These are phyloP conservation scores for Leptonema lineaticorne DNA, from an alignment of 1,140 invertebrate genomes.

Conservation along the genomic window DNA sequence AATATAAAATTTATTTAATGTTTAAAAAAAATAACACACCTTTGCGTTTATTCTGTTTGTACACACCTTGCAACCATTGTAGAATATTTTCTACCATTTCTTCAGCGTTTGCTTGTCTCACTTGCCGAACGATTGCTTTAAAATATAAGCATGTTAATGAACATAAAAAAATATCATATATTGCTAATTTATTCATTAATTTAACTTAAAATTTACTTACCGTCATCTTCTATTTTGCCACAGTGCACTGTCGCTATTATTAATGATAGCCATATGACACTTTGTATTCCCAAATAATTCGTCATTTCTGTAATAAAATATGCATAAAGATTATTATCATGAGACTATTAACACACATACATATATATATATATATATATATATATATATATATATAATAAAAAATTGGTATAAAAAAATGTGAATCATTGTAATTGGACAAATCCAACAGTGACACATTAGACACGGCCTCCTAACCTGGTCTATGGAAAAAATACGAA, in stretches of 20 bases:
- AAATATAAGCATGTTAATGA: too few relatives aligned
- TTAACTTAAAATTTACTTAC: neutral
- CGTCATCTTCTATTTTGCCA: neutral
- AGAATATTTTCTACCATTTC: constrained; percentile 71
- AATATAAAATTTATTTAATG: neutral
- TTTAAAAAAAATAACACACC: constrained; percentile 48
- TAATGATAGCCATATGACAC: neutral
- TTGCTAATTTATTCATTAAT: too few relatives aligned
- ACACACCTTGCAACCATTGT: constrained; percentile 70
- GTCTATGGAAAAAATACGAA: neutral
- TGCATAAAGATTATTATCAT: neutral
- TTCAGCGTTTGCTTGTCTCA: constrained; percentile 57
- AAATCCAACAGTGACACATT: neutral
- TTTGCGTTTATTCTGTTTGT: constrained; percentile 66
- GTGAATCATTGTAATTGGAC: neutral
- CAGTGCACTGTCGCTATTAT: neutral
- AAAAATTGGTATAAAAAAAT: neutral
- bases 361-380: neutral
- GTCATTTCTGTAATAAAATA: constrained; percentile 18
- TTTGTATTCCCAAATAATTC: neutral
- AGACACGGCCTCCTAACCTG: neutral
- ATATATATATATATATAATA: neutral
- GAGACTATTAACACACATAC: neutral
- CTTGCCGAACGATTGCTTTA: constrained; percentile 37
- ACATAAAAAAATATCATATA: too few relatives aligned